Evolutionary conservation across 2,797 vertebrate species (phyloP).

Genomic region (Eidolon dupreanum): DNA sequence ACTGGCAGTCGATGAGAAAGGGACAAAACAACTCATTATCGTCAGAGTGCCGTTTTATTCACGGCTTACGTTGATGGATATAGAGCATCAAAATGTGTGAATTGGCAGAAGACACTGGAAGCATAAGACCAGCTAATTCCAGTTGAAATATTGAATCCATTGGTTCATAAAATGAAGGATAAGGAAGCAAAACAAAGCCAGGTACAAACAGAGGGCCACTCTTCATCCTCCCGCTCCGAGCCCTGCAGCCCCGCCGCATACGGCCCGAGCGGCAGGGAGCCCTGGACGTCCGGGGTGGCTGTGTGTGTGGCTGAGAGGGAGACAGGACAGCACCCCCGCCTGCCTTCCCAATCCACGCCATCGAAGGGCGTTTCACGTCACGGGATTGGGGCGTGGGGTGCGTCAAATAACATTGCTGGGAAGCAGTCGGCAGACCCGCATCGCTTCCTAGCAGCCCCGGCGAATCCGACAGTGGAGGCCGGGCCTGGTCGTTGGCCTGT

Average conservation of each 20-base stretch:
- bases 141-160: neutral
- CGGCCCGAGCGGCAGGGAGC: neutral
- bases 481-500: no score
- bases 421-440: no score
- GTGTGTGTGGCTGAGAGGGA: no score
- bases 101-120: neutral
- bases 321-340: fast-evolving
- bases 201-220: neutral
- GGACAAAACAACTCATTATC: no score
- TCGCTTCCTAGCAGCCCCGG: no score
- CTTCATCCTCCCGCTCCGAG: neutral
- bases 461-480: no score
- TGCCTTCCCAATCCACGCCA: fast-evolving
- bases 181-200: neutral
- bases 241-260: fast-evolving
- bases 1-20: neutral
- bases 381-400: no score
- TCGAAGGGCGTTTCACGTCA: no score
- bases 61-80: neutral
- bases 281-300: fast-evolving
- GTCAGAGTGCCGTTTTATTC: no score
- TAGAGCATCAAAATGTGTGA: neutral
- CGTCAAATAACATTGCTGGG: no score
- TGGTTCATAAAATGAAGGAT: neutral
- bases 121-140: neutral